Evolutionary conservation across 2,113 vertebrate species (phyloP), one percentile per base, ranked within the genome.

Genomic region (Gobio gobio): DNA sequence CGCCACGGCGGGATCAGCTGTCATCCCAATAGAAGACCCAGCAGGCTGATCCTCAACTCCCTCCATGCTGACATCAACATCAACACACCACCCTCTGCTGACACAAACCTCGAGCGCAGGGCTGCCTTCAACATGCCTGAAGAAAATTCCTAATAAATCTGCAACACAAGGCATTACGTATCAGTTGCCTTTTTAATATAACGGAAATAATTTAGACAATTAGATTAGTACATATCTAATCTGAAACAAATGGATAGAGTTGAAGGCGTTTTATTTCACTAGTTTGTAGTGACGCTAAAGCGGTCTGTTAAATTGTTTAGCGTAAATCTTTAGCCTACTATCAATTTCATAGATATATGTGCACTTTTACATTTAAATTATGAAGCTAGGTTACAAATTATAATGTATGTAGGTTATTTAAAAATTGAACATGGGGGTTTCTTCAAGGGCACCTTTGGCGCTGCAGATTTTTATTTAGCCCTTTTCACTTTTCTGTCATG

Each of bases 1-100:
- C 54, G 85, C 83, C 51, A 85, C 78, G 77, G 59, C 36, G 66
- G 14, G 75, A 78, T 93, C 93, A 94, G 94, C 94, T 95, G 94
- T 95, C 93, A 95, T 91, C 90, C 84, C 86, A 29, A 82, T 82
- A 80, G 59, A 85, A 83, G 76, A 10, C 49, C 84, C 64, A 63
- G 68, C 86, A 68, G 75, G 56, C 83, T 70, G 86, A 70, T 72
- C 66, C 76, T 82, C 14, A 29, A 87, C 64, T 86, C 82, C 89
- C 77, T 90, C 93, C 93, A 91, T 91, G 91, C 92, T 92, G 89
- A 87, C 91, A 89, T 76, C 90, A 89, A 91, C 92, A 66, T 92
- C 93, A 90, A 92, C 93, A 80, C 91, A 91, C 90, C 91, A 89
- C 89, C 90, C 73, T 81, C 85, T 84, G 36, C 49, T 29, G 49